Evolutionary conservation across 2,888 invertebrate species (phyloP).

Genomic region (Elmis aenea): DNA sequence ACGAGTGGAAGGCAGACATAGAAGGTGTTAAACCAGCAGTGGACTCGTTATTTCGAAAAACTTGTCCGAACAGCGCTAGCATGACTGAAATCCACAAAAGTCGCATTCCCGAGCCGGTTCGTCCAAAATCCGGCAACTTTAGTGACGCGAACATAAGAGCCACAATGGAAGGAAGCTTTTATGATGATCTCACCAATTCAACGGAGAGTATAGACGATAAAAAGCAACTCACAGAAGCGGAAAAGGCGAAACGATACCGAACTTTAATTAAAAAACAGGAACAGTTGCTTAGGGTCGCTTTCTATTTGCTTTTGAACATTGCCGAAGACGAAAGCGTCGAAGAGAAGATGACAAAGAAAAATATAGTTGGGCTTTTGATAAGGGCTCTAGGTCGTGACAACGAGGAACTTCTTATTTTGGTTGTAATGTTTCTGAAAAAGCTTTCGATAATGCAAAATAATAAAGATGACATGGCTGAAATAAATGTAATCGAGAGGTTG

Average conservation of each 20-base stretch:
- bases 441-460: conserved; percentile 92
- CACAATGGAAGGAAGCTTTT: conserved; percentile 63
- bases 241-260: conserved; percentile 68
- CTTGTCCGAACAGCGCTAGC: conserved; percentile 43
- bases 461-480: conserved; percentile 83
- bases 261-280: conserved; percentile 90
- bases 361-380: conserved; percentile 80
- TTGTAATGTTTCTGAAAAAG: conserved; percentile 92
- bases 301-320: conserved; percentile 89
- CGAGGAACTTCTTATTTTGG: conserved; percentile 81
- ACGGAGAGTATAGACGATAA: conserved; percentile 45
- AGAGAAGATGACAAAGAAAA: conserved; percentile 94
- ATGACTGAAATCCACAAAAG: conserved; percentile 63
- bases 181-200: conserved; percentile 51
- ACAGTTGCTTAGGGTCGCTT: conserved; percentile 83
- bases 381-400: conserved; percentile 87
- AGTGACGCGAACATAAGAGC: conserved; percentile 54
- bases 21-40: conserved; percentile 52
- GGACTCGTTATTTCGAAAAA: conserved; percentile 41
- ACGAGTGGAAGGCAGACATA: conserved; percentile 81
- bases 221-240: conserved; percentile 39
- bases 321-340: conserved; percentile 94
- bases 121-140: conserved; percentile 71
- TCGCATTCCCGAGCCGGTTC: conserved; percentile 67
- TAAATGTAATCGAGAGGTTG: conserved; percentile 77